Percentiles rank a stretch among this genome's conserved stretches.
Conservation (phyloP, 2,888 invertebrate species). For the Chouioia cunea region DNA sequence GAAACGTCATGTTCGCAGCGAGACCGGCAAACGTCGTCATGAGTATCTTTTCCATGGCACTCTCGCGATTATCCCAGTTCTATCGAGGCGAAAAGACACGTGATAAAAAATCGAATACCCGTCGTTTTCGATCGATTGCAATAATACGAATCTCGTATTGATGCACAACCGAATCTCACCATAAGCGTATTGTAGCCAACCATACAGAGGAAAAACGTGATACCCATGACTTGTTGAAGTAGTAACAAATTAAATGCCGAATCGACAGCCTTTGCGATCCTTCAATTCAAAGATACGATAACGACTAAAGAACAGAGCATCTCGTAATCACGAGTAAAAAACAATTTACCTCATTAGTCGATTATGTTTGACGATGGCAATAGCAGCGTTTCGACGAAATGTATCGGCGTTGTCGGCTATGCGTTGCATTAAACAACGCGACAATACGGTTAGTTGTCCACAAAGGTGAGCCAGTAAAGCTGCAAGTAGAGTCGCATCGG, state of each 20-base stretch:
- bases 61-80: not conserved
- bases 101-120: too few relatives aligned
- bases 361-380: slow-evolving; percentile 26
- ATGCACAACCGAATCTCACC: too few relatives aligned
- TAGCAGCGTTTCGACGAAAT: slow-evolving; percentile 2
- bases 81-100: too few relatives aligned
- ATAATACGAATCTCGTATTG: too few relatives aligned
- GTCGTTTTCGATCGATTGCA: too few relatives aligned
- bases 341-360: slow-evolving; percentile 40
- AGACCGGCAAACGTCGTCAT: not conserved
- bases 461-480: slow-evolving; percentile 42
- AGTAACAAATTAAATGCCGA: slow-evolving; percentile 12
- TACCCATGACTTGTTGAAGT: slow-evolving; percentile 19
- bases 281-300: not conserved
- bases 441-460: slow-evolving; percentile 42
- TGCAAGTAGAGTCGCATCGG: slow-evolving; percentile 20
- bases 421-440: slow-evolving; percentile 10
- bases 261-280: slow-evolving; percentile 18
- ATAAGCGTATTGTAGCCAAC: slow-evolving; percentile 17
- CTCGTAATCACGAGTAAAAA: not conserved
- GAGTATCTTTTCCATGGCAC: not conserved
- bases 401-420: slow-evolving; percentile 6
- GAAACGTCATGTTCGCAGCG: not conserved
- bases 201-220: slow-evolving; percentile 19
- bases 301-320: not conserved